Base-by-base conservation (phyloP, 2,113 vertebrate genomes). In the Istiophorus platypterus region DNA sequence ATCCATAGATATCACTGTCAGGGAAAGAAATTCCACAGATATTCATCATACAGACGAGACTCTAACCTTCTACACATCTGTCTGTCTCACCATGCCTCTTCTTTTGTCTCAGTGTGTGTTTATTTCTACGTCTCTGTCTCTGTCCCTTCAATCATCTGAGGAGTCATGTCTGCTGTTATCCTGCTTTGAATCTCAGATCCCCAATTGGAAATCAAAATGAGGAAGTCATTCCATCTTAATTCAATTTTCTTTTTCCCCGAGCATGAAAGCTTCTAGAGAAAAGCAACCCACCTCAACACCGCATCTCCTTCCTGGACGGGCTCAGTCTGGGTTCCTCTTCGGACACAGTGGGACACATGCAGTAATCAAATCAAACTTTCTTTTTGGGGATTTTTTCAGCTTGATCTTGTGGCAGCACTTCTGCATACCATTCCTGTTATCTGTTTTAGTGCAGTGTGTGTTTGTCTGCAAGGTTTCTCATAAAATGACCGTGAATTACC, bases 341-440 rank as follows among this genome's bases (percentile, higher is more conserved):
- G 62, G 76, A 70, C n/a, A 7, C 0, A 76, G 68, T 17, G 10
- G 56, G 72, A 37, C 72, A 26, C 20, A 47, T 45, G 72, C 18
- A 17, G 7, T 75, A 52, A 75, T 79, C 26, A 56, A 82, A 78
- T 76, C 51, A 70, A 69, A 82, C 34, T 65, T 34, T 56, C 29
- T 56, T 69, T 72, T 63, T 34, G 8, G 12, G 27, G 37, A n/a
- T 17, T 37, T 82, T 41, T 75, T 31, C 13, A 14, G 20, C 58
- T 54, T 42, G 49, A 63, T 79, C 71, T 66, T 26, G 26, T 11
- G 2, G n/a, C 12, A 42, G 41, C 41, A 7, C 34, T 37, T 37
- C 34, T 37, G 8, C 8, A 37, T 37, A 37, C n/a, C 5, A 7
- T 15, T 27, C 27, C 62, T 10, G 18, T 26, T 66, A 31, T 45